A percentile compares a stretch with the other conserved stretches of the same genome.
Conservation (phyloP, 2,888 invertebrate genomes). For the Tetranychus piercei region DNA sequence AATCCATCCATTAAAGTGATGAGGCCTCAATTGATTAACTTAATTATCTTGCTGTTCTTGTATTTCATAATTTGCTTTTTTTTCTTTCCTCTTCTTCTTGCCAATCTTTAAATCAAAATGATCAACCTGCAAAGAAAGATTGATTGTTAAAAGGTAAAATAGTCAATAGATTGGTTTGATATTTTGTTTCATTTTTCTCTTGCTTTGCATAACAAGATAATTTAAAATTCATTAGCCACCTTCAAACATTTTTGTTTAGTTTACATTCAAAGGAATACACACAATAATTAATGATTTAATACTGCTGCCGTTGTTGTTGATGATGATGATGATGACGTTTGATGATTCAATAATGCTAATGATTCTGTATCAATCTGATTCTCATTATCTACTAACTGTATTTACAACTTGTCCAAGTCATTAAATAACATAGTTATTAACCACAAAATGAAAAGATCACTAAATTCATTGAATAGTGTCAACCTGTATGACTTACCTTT, state of each 20-base stretch:
- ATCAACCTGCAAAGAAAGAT: neutral
- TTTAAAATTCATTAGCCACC: slow-evolving; percentile 1
- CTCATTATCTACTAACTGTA: too few relatives aligned
- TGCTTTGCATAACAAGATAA: neutral
- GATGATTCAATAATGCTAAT: too few relatives aligned
- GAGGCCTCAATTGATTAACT: neutral
- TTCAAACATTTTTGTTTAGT: neutral
- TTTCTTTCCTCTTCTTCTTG: too few relatives aligned
- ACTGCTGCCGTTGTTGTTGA: too few relatives aligned
- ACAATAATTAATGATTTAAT: neutral
- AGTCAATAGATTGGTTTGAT: neutral
- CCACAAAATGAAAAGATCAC: too few relatives aligned
- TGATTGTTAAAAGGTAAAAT: neutral
- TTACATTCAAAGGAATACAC: neutral
- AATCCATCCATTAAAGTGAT: neutral
- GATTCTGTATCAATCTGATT: too few relatives aligned
- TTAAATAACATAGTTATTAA: too few relatives aligned
- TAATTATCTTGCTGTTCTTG: neutral
- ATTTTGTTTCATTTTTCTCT: neutral
- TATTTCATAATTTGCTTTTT: neutral
- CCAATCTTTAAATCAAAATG: neutral
- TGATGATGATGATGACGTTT: too few relatives aligned
- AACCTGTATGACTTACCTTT: too few relatives aligned
- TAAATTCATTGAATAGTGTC: too few relatives aligned
- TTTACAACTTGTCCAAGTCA: too few relatives aligned